phyloP scores from a whole-genome alignment of 2,797 vertebrate genomes.

The Crypturellus tataupa region DNA sequence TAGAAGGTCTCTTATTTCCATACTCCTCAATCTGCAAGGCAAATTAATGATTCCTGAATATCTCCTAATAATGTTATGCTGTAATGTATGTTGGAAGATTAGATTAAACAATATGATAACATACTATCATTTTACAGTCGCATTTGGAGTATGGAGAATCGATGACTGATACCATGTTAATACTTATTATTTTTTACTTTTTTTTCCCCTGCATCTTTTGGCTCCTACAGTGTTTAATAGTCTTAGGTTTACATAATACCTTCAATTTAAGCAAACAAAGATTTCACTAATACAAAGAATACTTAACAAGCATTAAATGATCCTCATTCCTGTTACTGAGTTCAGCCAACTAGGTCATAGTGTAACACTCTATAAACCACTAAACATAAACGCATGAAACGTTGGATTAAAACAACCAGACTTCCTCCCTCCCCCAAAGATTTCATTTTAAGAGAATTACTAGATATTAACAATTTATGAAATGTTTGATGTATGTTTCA shows the following conservation, averaged over 20 bases:
- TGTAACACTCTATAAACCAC: not conserved
- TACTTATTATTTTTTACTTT: not conserved
- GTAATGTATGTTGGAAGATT: constrained; percentile 31
- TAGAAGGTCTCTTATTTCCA: constrained; percentile 32
- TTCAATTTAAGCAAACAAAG: not conserved
- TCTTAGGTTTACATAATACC: not conserved
- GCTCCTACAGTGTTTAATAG: not conserved
- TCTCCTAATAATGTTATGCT: not conserved
- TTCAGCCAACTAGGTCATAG: not conserved
- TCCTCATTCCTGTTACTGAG: not conserved
- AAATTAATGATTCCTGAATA: constrained; percentile 39
- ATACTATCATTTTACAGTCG: constrained; percentile 20
- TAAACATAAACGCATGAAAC: not conserved
- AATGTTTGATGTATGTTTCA: not conserved
- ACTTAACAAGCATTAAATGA: not conserved
- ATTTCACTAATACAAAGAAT: not conserved
- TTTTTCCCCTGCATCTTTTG: not conserved
- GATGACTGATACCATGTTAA: not conserved
- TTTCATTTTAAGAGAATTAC: not conserved
- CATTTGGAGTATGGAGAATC: not conserved
- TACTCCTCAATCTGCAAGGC: constrained; percentile 23
- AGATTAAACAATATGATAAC: constrained; percentile 43
- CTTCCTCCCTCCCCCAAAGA: too few relatives aligned
- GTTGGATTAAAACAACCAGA: not conserved
- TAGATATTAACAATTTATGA: not conserved